Percentiles rank a stretch among this genome's conserved stretches.
phyloP scores from a whole-genome alignment of 2,113 vertebrate genomes.

The Apaloderma vittatum region DNA sequence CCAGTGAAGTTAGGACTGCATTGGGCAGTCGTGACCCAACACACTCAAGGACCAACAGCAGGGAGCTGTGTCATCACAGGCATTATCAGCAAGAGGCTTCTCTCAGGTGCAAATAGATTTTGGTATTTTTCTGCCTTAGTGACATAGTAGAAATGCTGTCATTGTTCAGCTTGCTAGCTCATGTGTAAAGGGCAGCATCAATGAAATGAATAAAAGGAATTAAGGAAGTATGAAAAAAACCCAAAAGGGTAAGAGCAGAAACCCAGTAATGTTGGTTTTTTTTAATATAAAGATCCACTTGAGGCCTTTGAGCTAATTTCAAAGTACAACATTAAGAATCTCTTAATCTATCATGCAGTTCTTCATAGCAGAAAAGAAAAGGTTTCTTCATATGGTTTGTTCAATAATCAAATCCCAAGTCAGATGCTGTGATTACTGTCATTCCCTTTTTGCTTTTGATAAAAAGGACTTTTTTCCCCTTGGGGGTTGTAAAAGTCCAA shows the following conservation, averaged over 20 bases:
- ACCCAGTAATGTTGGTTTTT: not conserved
- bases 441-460: not conserved
- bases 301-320: not conserved
- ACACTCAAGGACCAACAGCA: not conserved
- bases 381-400: no score
- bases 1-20: not conserved
- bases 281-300: not conserved
- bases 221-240: not conserved
- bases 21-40: not conserved
- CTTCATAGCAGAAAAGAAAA: not conserved
- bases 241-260: not conserved
- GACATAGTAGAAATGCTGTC: not conserved
- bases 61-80: not conserved
- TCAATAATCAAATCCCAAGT: slow-evolving; percentile 22
- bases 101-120: not conserved
- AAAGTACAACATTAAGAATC: not conserved
- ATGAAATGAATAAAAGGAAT: not conserved
- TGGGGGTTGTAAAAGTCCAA: not conserved
- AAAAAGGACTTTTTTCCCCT: slow-evolving; percentile 1
- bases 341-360: not conserved
- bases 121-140: not conserved
- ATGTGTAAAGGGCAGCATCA: not conserved
- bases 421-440: not conserved
- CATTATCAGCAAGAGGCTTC: not conserved
- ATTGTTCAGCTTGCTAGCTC: not conserved